Evolutionary conservation across 1,140 invertebrate species (phyloP), one percentile per base, ranked within the genome.

Genomic region (Neodiprion fabricii): DNA sequence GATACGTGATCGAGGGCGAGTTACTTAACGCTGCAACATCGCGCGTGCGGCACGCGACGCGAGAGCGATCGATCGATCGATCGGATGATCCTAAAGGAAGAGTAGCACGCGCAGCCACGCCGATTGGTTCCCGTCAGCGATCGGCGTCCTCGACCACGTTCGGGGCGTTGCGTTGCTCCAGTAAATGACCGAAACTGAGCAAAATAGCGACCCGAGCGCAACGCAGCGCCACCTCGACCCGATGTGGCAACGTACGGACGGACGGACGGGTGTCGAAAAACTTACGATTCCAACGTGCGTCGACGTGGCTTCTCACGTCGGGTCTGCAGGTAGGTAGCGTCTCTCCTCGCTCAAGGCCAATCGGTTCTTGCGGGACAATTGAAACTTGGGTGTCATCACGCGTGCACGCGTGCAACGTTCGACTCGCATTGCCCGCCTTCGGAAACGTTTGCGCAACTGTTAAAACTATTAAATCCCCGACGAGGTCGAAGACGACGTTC

Each of bases 1-100:
- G 77, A 80, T 79, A 82, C 75, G 75, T 78, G 81, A 86, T 83
- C 79, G 82, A 83, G 82, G 83, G 80, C 85, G 81, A 81, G 79
- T 87, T 86, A 85, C 85, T 82, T 86, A 86, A 87, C 80, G 72
- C 70, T 14, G 53, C 53, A 40, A 40, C 28, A 40, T 3, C 28
- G 28, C 28, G 28, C 28, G 28, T 40, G 28, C 28, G 28, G 28
- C 28, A 40, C 28, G 28, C 28, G n/a, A 61, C 53, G n/a, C 53
- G 5, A 17, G n/a, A 12, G 53, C 53, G 53, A 17, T 61, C n/a
- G 53, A 61, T 5, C 53, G 53, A 17, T 61, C n/a, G 53, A 61
- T 17, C 53, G 53, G 28, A 40, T 40, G 28, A 40, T 40, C 28
- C 5, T 1, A 40, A 40, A 40, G 28, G 28, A 40, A 40, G 28